These are phyloP conservation scores for Nycticebus coucang DNA, from an alignment of 2,113 vertebrate genomes.

Conservation along the genomic window DNA sequence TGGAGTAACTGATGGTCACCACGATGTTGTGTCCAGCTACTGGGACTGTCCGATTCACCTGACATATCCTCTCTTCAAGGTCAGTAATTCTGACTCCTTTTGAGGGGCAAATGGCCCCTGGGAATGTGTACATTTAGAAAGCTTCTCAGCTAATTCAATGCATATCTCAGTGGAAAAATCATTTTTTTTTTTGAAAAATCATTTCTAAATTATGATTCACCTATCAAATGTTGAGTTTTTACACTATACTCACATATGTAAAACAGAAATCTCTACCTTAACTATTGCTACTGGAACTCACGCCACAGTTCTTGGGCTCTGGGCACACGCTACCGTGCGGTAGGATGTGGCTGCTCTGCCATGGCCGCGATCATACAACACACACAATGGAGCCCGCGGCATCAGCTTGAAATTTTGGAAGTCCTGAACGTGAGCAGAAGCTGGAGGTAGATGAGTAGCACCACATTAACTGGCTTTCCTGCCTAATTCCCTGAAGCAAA, in stretches of 20 bases:
- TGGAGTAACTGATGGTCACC: too few species aligned
- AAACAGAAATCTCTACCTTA: background rate
- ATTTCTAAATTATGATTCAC: background rate
- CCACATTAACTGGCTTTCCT: background rate
- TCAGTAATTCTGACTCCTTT: fast-evolving
- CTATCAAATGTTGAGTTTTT: background rate
- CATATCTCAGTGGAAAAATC: too few species aligned
- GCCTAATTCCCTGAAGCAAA: fast-evolving
- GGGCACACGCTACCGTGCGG: fast-evolving
- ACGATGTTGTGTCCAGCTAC: fast-evolving
- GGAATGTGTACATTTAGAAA: background rate
- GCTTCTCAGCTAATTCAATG: background rate
- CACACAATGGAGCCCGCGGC: too few species aligned
- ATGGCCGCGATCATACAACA: fast-evolving
- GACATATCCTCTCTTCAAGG: fast-evolving
- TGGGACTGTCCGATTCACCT: fast-evolving
- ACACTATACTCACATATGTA: background rate
- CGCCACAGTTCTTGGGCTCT: background rate
- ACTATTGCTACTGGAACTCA: background rate
- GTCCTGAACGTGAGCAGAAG: background rate
- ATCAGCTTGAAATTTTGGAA: fast-evolving
- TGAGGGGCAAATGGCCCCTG: fast-evolving
- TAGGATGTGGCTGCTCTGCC: too few species aligned
- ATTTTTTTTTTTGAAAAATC: background rate
- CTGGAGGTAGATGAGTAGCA: background rate